Evolutionary conservation across 2,888 invertebrate genomes (phyloP).

Genomic region (Noctua janthe): DNA sequence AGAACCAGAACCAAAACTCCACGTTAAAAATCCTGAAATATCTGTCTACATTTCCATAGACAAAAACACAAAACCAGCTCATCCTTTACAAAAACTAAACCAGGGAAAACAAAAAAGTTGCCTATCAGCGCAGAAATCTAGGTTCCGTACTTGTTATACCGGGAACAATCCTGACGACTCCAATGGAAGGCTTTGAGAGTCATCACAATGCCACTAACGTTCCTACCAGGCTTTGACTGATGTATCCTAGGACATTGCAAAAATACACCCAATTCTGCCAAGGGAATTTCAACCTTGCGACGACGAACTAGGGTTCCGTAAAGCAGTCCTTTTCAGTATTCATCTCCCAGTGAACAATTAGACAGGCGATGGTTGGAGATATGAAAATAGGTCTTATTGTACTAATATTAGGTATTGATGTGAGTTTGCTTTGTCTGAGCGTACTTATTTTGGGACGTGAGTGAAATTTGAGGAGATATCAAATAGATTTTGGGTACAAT

Average conservation of each 20-base stretch:
- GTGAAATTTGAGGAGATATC: slow-evolving; percentile 9
- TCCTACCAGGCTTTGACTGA: slow-evolving; percentile 67
- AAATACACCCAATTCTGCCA: slow-evolving; percentile 52
- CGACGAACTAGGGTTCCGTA: slow-evolving; percentile 17
- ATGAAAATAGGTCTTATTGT: slow-evolving; percentile 62
- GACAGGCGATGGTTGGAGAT: slow-evolving; percentile 60
- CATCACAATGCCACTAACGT: slow-evolving; percentile 74
- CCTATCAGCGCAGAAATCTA: slow-evolving; percentile 62
- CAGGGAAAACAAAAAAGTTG: slow-evolving; percentile 54
- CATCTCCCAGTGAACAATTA: slow-evolving; percentile 70
- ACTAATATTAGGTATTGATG: slow-evolving; percentile 37
- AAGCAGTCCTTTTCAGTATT: slow-evolving; percentile 70
- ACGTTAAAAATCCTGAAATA: background rate
- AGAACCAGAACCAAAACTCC: background rate
- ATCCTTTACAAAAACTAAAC: slow-evolving; percentile 55
- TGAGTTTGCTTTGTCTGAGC: slow-evolving; percentile 19
- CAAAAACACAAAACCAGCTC: slow-evolving; percentile 25
- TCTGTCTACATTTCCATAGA: background rate
- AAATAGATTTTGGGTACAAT: slow-evolving; percentile 17
- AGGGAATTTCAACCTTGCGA: slow-evolving; percentile 43
- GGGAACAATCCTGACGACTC: slow-evolving; percentile 62
- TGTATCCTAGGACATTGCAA: slow-evolving; percentile 63
- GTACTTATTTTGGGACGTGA: slow-evolving; percentile 42
- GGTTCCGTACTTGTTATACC: slow-evolving; percentile 62
- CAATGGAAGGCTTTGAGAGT: slow-evolving; percentile 74